Conservation (phyloP, 2,797 vertebrate species). For the Melanotaenia trifasciata region DNA sequence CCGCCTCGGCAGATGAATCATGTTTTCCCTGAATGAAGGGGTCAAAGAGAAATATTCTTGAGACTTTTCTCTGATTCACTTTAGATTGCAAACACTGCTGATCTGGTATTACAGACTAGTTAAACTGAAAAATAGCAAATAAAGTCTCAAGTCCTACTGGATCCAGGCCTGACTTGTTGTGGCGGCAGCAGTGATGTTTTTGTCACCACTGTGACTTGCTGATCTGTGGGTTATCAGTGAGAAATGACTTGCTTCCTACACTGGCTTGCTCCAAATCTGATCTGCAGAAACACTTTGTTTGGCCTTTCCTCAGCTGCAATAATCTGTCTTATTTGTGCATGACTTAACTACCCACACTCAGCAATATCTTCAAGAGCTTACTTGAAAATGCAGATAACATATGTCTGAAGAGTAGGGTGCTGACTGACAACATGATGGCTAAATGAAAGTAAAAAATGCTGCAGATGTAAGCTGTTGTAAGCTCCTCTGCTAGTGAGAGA, state of each 20-base stretch:
- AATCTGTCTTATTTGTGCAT: slow-evolving; percentile 16
- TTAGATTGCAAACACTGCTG: neutral
- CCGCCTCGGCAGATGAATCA: slow-evolving; percentile 41
- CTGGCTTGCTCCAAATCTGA: slow-evolving; percentile 14
- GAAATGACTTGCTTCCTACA: slow-evolving; percentile 53
- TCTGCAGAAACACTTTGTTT: slow-evolving; percentile 25
- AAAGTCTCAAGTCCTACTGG: slow-evolving; percentile 15
- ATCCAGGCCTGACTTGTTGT: slow-evolving; percentile 18
- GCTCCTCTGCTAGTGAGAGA: neutral
- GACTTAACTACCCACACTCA: neutral
- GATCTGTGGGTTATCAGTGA: slow-evolving; percentile 60
- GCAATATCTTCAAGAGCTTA: slow-evolving; percentile 10
- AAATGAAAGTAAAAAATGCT: slow-evolving; percentile 1
- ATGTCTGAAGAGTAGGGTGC: slow-evolving; percentile 13
- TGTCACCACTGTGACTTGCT: slow-evolving; percentile 38
- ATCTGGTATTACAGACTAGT: neutral
- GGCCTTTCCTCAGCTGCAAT: slow-evolving; percentile 7
- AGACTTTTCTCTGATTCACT: neutral
- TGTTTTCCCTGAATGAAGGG: slow-evolving; percentile 8
- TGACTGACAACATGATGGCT: slow-evolving; percentile 21
- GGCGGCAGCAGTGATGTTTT: slow-evolving; percentile 34
- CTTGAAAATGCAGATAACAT: neutral
- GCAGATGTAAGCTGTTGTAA: neutral
- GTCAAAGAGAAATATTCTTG: slow-evolving; percentile 6
- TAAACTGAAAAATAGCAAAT: slow-evolving; percentile 33